These are phyloP conservation scores for Sympetrum striolatum DNA, from an alignment of 2,888 invertebrate species.

Conservation along the genomic window DNA sequence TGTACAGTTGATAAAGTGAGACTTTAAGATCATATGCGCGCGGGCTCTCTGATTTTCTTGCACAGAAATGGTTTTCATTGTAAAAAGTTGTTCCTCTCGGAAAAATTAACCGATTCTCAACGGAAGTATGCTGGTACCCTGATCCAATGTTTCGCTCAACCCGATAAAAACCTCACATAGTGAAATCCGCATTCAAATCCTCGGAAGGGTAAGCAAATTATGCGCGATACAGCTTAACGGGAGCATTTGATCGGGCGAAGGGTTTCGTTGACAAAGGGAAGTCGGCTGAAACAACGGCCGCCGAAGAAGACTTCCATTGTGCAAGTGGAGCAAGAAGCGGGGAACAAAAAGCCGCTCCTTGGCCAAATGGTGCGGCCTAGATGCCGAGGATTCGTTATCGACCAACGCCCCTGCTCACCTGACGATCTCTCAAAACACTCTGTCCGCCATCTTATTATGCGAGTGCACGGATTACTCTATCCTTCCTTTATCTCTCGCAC, in stretches of 20 bases:
- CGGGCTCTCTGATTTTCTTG: too few relatives aligned
- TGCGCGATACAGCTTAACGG: background rate
- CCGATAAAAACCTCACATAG: background rate
- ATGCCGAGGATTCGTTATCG: background rate
- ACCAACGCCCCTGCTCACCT: too few relatives aligned
- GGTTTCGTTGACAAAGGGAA: background rate
- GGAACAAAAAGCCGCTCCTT: background rate
- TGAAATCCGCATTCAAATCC: background rate
- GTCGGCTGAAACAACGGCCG: background rate
- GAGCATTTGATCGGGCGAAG: background rate
- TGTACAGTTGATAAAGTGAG: too few relatives aligned
- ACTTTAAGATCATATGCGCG: too few relatives aligned
- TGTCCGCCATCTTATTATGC: too few relatives aligned
- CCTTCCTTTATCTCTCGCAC: background rate
- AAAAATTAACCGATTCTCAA: too few relatives aligned
- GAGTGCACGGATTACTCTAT: background rate
- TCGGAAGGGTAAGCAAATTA: background rate
- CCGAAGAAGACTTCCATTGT: background rate
- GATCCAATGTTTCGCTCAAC: too few relatives aligned
- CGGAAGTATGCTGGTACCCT: too few relatives aligned
- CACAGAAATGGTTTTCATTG: too few relatives aligned
- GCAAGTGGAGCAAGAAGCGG: background rate
- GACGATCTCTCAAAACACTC: too few relatives aligned
- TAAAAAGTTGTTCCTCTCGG: too few relatives aligned
- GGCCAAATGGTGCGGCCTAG: background rate